Evolutionary conservation across 2,888 invertebrate species (phyloP).

Genomic region (Lithodes maja): DNA sequence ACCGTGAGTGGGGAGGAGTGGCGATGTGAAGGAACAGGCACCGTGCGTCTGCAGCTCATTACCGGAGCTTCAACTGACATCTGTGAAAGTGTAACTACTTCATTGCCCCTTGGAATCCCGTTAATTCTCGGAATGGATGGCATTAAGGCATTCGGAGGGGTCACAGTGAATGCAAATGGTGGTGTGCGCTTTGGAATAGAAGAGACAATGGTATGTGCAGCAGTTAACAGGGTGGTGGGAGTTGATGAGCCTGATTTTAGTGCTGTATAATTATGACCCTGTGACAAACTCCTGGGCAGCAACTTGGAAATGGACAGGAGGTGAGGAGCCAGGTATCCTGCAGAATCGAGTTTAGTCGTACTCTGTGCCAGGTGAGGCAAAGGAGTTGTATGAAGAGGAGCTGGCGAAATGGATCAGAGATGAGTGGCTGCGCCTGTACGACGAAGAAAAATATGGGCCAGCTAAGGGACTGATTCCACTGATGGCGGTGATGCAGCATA

Average conservation of each 20-base stretch:
- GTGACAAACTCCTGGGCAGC: conserved; percentile 18
- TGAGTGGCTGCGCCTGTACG: conserved; percentile 35
- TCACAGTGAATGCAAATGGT: neutral
- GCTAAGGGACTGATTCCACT: conserved; percentile 46
- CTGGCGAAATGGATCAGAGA: conserved; percentile 10
- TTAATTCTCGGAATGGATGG: conserved; percentile 34
- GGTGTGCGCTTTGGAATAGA: conserved; percentile 26
- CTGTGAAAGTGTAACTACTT: neutral
- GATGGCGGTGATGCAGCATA: conserved; percentile 46
- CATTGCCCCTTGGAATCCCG: conserved; percentile 18
- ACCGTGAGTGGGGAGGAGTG: conserved; percentile 33
- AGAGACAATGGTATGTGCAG: conserved; percentile 8
- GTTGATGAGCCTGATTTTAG: conserved; percentile 19
- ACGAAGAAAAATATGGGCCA: conserved; percentile 14
- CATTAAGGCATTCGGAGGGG: conserved; percentile 22
- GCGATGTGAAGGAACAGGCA: conserved; percentile 34
- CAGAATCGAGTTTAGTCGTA: conserved; percentile 29
- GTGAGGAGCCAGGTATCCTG: conserved; percentile 20
- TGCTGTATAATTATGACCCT: conserved; percentile 29
- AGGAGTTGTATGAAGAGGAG: conserved; percentile 29
- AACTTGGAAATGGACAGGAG: conserved; percentile 40
- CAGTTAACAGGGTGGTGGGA: neutral
- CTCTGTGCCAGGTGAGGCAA: neutral
- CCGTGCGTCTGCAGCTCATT: conserved; percentile 28
- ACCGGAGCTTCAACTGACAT: conserved; percentile 17